These are phyloP conservation scores for Clivina fossor DNA, from an alignment of 2,888 invertebrate species.

Conservation along the genomic window DNA sequence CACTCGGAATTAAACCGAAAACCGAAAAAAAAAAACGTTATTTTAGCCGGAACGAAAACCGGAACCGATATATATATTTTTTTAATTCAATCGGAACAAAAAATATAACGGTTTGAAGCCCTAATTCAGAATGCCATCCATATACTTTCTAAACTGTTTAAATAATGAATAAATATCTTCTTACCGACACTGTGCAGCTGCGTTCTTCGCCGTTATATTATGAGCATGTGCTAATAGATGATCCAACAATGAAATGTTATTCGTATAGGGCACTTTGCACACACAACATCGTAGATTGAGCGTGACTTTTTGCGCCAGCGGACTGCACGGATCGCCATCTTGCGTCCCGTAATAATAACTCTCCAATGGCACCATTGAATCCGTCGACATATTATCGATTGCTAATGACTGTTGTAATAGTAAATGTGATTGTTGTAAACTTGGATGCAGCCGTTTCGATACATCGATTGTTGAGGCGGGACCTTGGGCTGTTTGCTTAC, in stretches of 20 bases:
- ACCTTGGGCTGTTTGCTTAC: conserved; percentile 39
- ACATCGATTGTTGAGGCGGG: conserved; percentile 33
- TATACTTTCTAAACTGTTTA: too few species aligned
- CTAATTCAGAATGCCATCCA: too few species aligned
- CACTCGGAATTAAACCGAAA: too few species aligned
- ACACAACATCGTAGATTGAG: conserved; percentile 51
- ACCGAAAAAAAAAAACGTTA: too few species aligned
- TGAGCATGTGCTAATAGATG: conserved; percentile 74
- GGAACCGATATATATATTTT: too few species aligned
- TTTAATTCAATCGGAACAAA: too few species aligned
- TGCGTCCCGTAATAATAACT: conserved; percentile 65
- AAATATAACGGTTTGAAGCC: too few species aligned
- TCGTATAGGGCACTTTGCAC: conserved; percentile 58
- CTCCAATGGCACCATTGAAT: conserved; percentile 60
- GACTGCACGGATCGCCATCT: conserved; percentile 46
- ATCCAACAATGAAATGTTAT: conserved; percentile 70
- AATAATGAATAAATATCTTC: too few species aligned
- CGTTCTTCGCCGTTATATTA: conserved; percentile 50
- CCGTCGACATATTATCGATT: too few species aligned
- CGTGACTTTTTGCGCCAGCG: conserved; percentile 40
- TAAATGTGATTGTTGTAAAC: too few species aligned
- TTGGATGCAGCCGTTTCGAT: conserved; percentile 23
- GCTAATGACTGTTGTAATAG: too few species aligned
- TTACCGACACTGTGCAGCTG: conserved; percentile 56
- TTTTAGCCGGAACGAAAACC: too few species aligned